Base-by-base conservation (phyloP, 2,888 invertebrate species). In the Aradus depressus region DNA sequence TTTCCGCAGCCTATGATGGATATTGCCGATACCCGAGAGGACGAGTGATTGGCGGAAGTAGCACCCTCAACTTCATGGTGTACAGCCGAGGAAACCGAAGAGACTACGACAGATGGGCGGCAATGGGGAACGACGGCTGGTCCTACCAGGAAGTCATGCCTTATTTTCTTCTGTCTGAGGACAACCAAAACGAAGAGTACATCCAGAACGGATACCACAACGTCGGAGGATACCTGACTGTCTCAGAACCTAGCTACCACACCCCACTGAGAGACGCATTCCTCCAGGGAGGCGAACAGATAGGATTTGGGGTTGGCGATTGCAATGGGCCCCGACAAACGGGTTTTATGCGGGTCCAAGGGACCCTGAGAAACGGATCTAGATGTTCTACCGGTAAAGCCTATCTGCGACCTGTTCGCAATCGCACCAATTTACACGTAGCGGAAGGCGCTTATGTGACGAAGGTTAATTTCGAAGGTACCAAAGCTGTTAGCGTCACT, bases 21-120 rank as follows among this genome's bases (percentile, higher is more conserved):
- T 68, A 71, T 44, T 84, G 84, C 61, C 76, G 76, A 59, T 84
- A 84, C 84, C 85, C 85, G 0, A 74, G 89, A 31, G 89, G 83
- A 0, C 84, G 82, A 69, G 80, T 58, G 3, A 49, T 61, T 3
- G 62, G 62, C 14, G 62, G 62, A 21, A 58, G 59, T 19, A 60
- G 60, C 26, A 28, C 58, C 5, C 56, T 61, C 22, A 61, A 61
- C 43, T 59, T 58, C 42, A 62, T 60, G 53, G 55, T 62, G 1
- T 62, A 62, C 45, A 59, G 58, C 1, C 44, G 62, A 28, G 62
- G 62, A 12, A 60, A 60, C 34, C 48, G 34, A 12, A 54, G 54
- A 12, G 62, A 62, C 34, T 62, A 59, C 38, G 59, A 62, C 44
- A 53, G 54, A 2, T 62, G 62, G 62, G 59, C 58, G 4, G 55